These are phyloP conservation scores for Cephus pygmeus DNA, from an alignment of 2,888 invertebrate genomes.

Conservation along the genomic window DNA sequence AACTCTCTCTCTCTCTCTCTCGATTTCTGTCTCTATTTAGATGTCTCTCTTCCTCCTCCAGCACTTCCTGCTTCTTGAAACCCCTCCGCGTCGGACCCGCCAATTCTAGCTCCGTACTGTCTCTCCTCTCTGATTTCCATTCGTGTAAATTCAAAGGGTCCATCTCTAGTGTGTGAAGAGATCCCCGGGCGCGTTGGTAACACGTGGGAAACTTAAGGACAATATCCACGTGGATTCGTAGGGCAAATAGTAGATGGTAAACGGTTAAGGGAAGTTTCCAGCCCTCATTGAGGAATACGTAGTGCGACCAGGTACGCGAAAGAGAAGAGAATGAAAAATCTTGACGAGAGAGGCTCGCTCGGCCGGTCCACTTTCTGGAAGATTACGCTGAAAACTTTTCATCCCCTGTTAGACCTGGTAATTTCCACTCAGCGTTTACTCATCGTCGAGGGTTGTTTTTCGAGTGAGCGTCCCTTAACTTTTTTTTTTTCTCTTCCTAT, in stretches of 20 bases:
- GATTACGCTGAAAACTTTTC: not conserved
- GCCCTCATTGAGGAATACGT: not conserved
- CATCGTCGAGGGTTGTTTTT: not conserved
- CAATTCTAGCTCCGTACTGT: not conserved
- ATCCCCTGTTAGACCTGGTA: not conserved
- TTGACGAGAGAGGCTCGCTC: not conserved
- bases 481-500: not conserved
- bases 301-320: not conserved
- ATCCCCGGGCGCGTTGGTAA: not conserved
- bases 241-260: not conserved
- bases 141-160: not conserved
- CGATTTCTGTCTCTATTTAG: constrained; percentile 8
- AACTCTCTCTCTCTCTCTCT: constrained; percentile 8
- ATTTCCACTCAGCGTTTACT: not conserved
- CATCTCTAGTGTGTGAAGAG: not conserved
- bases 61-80: not conserved
- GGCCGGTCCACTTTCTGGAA: not conserved
- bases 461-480: not conserved
- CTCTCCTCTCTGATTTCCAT: not conserved
- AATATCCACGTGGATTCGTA: not conserved
- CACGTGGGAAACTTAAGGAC: not conserved
- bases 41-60: not conserved
- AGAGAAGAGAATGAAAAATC: not conserved
- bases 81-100: not conserved
- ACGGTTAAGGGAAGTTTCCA: not conserved